A percentile compares a stretch with the other conserved stretches of the same genome.
Conservation (phyloP, 2,888 invertebrate species). For the Spialia ferax region DNA sequence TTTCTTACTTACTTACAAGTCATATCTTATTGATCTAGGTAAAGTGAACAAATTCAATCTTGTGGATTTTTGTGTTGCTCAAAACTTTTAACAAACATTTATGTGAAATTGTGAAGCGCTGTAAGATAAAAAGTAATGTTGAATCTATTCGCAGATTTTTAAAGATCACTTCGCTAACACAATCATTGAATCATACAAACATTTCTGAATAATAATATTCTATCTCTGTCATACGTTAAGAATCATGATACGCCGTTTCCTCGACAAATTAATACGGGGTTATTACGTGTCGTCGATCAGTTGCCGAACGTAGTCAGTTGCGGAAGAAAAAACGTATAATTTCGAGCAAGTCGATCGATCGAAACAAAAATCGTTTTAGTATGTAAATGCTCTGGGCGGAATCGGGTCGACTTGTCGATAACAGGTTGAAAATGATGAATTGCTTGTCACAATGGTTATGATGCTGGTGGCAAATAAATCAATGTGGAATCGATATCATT, state of each 20-base stretch:
- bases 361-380: conserved; percentile 64
- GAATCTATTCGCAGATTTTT: no score
- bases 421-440: conserved; percentile 43
- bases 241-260: conserved; percentile 56
- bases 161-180: no score
- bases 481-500: conserved; percentile 28
- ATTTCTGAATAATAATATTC: conserved; percentile 58
- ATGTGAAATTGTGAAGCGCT: not conserved
- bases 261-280: conserved; percentile 62
- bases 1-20: not conserved
- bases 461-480: conserved; percentile 33
- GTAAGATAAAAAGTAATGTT: not conserved
- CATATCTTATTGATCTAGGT: not conserved
- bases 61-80: conserved; percentile 2
- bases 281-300: conserved; percentile 72
- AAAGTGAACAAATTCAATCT: no score
- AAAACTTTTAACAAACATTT: not conserved
- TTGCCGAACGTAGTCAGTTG: conserved; percentile 67
- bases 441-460: conserved; percentile 34
- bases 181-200: conserved; percentile 38
- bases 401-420: conserved; percentile 61
- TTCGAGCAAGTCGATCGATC: conserved; percentile 60
- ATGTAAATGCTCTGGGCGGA: conserved; percentile 58
- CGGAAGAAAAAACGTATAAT: conserved; percentile 73
- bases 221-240: conserved; percentile 54